Evolutionary conservation across 2,888 invertebrate genomes (phyloP).

Genomic region (Chalcis sispes): DNA sequence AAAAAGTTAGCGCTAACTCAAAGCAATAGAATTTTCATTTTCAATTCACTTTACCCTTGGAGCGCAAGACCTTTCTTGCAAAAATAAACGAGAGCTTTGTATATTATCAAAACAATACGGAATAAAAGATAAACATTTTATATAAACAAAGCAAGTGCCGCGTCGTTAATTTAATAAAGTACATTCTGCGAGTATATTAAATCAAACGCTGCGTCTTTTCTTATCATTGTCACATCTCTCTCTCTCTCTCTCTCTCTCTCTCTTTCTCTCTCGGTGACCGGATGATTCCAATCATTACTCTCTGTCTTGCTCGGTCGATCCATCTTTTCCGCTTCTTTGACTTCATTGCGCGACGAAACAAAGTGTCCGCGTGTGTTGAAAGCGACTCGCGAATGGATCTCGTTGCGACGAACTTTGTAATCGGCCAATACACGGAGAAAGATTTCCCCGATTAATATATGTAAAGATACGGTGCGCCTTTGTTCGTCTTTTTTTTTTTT

Average conservation of each 20-base stretch:
- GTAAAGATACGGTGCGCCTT: no score
- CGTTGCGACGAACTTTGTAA: neutral
- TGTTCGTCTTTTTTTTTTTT: no score
- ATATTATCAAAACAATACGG: no score
- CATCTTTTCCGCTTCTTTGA: conserved; percentile 7
- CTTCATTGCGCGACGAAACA: neutral
- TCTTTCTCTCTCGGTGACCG: conserved; percentile 5
- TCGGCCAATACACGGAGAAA: neutral
- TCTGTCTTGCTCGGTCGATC: neutral
- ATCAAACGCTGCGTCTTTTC: neutral
- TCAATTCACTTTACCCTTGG: no score
- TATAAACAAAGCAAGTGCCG: neutral
- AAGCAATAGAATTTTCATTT: no score
- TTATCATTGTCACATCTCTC: neutral
- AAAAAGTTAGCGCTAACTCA: no score
- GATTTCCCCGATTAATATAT: neutral
- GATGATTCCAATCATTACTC: conserved; percentile 26
- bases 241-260: neutral
- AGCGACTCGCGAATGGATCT: conserved; percentile 7
- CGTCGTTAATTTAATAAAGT: neutral
- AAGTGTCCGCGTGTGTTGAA: neutral
- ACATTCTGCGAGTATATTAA: conserved; percentile 9
- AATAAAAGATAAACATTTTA: no score
- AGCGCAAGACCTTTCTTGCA: no score
- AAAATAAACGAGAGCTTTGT: no score